Base-by-base conservation (phyloP, 2,113 vertebrate species). In the Origma solitaria region DNA sequence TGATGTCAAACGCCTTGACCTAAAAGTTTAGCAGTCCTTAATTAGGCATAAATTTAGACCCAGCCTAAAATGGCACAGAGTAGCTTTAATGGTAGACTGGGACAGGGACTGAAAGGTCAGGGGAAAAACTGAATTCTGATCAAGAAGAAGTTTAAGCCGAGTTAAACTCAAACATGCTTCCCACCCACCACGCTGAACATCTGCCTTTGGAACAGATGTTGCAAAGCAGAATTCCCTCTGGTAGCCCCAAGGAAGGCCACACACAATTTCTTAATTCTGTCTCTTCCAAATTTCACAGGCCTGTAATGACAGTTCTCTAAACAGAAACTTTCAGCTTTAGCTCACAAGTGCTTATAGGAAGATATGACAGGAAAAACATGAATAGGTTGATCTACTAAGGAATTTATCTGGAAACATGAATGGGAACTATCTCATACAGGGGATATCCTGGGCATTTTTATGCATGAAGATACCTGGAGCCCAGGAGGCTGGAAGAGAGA, bases 181-280 rank as follows among this genome's bases (percentile, higher is more conserved):
- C 95, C 82, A 86, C 77, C 53, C 86, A 93, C 82, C 56, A n/a
- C 61, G 92, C 33, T 69, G 85, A 92, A 92, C 87, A 92, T 50
- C 50, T 62, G 82, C 49, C 56, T 68, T 53, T 16, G 54, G 57
- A 90, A 85, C 82, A 96, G 92, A 81, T 88, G 82, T 53, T 93
- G 40, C 80, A 96, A 78, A 84, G 72, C 68, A 83, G 14, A 33
- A 64, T 72, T 84, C 80, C 72, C 73, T 61, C 49, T 4, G 53
- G 31, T 33, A 69, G 49, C 27, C 37, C n/a, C 45, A 88, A 35
- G 37, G 44, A 92, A 81, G 76, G 72, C 86, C 82, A 96, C 79
- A 90, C 75, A 77, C 76, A 54, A 11, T 16, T 62, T 12, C 69
- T 49, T n/a, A 28, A 51, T 75, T 73, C 51, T 58, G 27, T 31